phyloP scores from a whole-genome alignment of 1,140 invertebrate species.

The Saccostrea echinata region DNA sequence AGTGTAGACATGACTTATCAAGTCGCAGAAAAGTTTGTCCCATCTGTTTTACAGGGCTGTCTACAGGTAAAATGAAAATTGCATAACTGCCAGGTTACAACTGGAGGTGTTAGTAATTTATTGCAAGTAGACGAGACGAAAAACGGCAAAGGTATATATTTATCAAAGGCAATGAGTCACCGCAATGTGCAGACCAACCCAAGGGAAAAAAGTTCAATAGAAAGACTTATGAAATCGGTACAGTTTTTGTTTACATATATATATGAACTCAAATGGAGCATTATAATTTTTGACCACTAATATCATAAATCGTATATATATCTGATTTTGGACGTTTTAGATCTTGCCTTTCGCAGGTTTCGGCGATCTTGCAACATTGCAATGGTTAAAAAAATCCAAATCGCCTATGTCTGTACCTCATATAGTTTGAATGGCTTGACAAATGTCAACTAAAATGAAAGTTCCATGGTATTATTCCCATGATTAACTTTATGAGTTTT shows the following conservation, averaged over 20 bases:
- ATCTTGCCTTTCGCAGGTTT: too few relatives aligned
- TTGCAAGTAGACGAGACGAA: constrained; percentile 1
- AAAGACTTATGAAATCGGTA: too few relatives aligned
- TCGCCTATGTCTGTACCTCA: too few relatives aligned
- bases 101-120: constrained; percentile 6
- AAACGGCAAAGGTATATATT: constrained; percentile 24
- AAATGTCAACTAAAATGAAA: too few relatives aligned
- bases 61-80: constrained; percentile 22
- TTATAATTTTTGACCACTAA: too few relatives aligned
- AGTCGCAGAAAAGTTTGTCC: not conserved
- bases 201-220: not conserved
- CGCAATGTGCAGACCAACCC: not conserved
- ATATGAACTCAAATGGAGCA: too few relatives aligned
- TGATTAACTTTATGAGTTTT: too few relatives aligned
- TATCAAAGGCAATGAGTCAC: constrained; percentile 20
- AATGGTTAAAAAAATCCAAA: not conserved
- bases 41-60: constrained; percentile 11
- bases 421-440: too few relatives aligned
- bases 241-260: too few relatives aligned
- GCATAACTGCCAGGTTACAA: constrained; percentile 33
- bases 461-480: too few relatives aligned
- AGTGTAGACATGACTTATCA: constrained; percentile 1
- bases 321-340: not conserved
- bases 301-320: not conserved
- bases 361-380: not conserved